These are phyloP conservation scores for Austrolebias charrua DNA, from an alignment of 2,797 vertebrate species.

Conservation along the genomic window DNA sequence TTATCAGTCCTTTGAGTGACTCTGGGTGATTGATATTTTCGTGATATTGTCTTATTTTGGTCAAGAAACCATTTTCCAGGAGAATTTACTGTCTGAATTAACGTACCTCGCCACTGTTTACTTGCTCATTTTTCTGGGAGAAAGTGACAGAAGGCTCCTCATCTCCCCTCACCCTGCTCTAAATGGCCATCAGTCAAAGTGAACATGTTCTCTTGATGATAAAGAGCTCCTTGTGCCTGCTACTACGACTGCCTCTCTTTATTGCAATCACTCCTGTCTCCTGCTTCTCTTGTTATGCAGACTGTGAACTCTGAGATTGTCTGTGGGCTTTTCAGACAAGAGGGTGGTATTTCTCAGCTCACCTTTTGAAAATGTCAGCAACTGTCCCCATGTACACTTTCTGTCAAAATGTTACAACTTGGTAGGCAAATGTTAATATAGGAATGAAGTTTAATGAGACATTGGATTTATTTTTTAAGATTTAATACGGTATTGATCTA, in stretches of 20 bases:
- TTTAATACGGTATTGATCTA: constrained; percentile 8
- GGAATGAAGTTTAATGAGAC: constrained; percentile 17
- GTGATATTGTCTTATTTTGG: constrained; percentile 50
- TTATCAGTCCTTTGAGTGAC: constrained; percentile 42
- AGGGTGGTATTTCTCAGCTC: constrained; percentile 52
- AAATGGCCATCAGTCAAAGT: constrained; percentile 59
- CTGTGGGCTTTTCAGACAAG: constrained; percentile 48
- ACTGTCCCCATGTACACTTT: constrained; percentile 27
- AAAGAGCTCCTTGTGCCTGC: constrained; percentile 32
- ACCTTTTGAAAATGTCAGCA: constrained; percentile 65
- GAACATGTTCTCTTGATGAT: constrained; percentile 49
- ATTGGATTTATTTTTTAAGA: background rate
- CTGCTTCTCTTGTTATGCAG: constrained; percentile 48
- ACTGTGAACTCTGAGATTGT: constrained; percentile 43
- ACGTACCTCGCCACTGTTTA: constrained; percentile 37
- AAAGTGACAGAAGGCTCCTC: constrained; percentile 50
- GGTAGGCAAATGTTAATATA: constrained; percentile 25
- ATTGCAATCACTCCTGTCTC: constrained; percentile 18
- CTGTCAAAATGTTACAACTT: constrained; percentile 43
- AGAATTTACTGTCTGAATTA: constrained; percentile 43
- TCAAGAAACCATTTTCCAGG: constrained; percentile 31
- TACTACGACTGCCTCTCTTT: constrained; percentile 27
- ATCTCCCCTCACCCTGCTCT: constrained; percentile 44
- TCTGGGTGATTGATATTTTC: constrained; percentile 56
- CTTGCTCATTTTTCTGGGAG: constrained; percentile 28